Base-by-base conservation (phyloP, 2,888 invertebrate species). In the Cylindroiulus punctatus region DNA sequence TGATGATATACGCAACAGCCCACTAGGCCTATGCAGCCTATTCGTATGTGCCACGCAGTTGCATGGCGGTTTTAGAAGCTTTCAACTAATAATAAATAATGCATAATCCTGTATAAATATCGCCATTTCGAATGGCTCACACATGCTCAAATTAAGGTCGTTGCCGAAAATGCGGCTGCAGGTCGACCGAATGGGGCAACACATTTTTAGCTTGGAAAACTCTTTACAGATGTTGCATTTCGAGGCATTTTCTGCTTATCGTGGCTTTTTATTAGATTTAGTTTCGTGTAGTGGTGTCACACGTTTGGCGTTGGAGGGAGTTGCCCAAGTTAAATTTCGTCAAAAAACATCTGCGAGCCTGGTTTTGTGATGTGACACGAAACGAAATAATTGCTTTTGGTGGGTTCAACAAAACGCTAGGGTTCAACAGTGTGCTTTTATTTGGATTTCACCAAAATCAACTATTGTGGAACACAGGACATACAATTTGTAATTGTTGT, bases 31-130 rank as follows among this genome's bases (percentile, higher is more conserved):
- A 44, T 44, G 10, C 44, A 44, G 8, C 10, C 14, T 44, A 44
- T 44, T 44, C 44, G 44, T 47, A 47, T 47, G 17, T 47, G 7
- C 47, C 14, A 47, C 47, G 47, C 47, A 4, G 47, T 47, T 47
- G 17, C 47, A n/a, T n/a, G n/a, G n/a, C 14, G 4, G 47, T 17
- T 47, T 47, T 47, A 47, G 47, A 47, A 47, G 47, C 47, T 47
- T 47, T 47, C 47, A 47, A 47, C 47, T 47, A 47, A 47, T 47
- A 47, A 47, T 47, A 47, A 47, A 47, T 47, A 47, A 47, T 47
- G 47, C 47, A 47, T 47, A 47, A 47, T 47, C 19, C 47, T 47
- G 47, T 47, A 47, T 47, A 47, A 47, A 47, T 47, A 47, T 19
- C 47, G 7, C 47, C 10, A 47, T 47, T 47, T 12, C 10, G 47